A percentile compares a stretch with the other conserved stretches of the same genome.
These are phyloP conservation scores for Xylota sylvarum DNA, from an alignment of 2,888 invertebrate genomes.

Conservation along the genomic window DNA sequence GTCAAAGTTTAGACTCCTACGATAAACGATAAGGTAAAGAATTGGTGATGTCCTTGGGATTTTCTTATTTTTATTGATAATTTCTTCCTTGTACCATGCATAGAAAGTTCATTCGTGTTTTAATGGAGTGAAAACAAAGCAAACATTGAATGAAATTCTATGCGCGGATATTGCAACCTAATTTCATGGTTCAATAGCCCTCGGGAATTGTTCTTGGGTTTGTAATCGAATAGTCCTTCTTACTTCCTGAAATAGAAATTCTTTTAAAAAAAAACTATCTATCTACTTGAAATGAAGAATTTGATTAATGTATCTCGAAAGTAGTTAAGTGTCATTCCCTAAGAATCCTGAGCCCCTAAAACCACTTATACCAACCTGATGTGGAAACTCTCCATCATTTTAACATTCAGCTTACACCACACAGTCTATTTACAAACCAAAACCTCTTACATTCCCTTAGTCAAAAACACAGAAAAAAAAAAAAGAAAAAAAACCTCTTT, in stretches of 20 bases:
- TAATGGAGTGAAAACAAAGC: constrained; percentile 19
- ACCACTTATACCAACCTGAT: too few relatives aligned
- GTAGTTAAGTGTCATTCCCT: neutral
- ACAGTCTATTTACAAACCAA: neutral
- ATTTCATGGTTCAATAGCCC: neutral
- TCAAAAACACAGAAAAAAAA: neutral
- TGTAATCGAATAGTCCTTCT: too few relatives aligned
- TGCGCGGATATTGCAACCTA: neutral
- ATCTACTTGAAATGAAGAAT: neutral
- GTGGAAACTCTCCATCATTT: neutral
- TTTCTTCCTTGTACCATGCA: neutral
- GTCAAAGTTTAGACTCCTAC: neutral
- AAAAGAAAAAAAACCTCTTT: neutral
- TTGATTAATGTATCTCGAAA: neutral
- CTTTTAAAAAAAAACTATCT: too few relatives aligned
- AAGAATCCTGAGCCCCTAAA: neutral
- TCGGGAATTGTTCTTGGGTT: neutral
- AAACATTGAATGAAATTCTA: neutral
- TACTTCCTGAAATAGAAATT: too few relatives aligned
- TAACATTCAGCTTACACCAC: neutral
- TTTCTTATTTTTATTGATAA: neutral
- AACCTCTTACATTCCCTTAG: neutral
- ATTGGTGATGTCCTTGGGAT: constrained; percentile 8
- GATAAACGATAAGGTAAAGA: too few relatives aligned
- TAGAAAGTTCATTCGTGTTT: constrained; percentile 2